Evolutionary conservation across 2,797 vertebrate species (phyloP).

Genomic region (Chaetodon trifasciatus): DNA sequence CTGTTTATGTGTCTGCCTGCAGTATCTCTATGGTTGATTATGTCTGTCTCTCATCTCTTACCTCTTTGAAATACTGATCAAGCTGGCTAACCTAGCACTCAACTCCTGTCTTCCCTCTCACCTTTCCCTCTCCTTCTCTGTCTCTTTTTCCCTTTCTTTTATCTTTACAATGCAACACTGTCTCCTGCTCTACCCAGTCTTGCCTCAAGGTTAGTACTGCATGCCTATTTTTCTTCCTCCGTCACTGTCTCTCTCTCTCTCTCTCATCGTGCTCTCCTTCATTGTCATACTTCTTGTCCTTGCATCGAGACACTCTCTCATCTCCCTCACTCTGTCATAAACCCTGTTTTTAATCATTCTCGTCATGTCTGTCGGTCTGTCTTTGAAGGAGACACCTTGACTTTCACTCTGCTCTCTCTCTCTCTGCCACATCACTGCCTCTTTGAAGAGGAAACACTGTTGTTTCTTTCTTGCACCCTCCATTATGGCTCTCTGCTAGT

Average conservation of each 20-base stretch:
- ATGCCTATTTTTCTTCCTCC: conserved; percentile 61
- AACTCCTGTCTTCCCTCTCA: conserved; percentile 69
- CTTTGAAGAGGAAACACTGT: conserved; percentile 64
- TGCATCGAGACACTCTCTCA: conserved; percentile 67
- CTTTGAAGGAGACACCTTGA: conserved; percentile 77
- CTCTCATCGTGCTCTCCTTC: conserved; percentile 64
- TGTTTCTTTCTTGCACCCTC: conserved; percentile 48
- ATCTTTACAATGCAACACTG: conserved; percentile 78
- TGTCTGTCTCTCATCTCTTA: conserved; percentile 49
- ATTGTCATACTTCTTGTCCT: conserved; percentile 66
- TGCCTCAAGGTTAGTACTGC: conserved; percentile 87
- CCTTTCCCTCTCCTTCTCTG: conserved; percentile 65
- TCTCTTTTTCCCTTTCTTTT: conserved; percentile 65
- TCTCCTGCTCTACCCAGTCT: conserved; percentile 80
- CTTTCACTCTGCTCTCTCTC: conserved; percentile 56
- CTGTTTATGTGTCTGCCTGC: conserved; percentile 55
- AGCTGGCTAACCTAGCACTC: conserved; percentile 70
- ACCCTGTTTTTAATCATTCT: conserved; percentile 75
- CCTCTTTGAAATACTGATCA: conserved; percentile 75
- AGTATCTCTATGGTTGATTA: conserved; percentile 48
- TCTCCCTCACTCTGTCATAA: conserved; percentile 70
- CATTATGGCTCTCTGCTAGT: conserved; percentile 35
- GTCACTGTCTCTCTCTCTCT: conserved; percentile 34
- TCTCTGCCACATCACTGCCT: conserved; percentile 39
- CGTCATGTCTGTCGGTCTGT: conserved; percentile 66